Evolutionary conservation across 2,113 vertebrate species (phyloP), one percentile per base, ranked within the genome.

Genomic region (Tympanuchus pallidicinctus): DNA sequence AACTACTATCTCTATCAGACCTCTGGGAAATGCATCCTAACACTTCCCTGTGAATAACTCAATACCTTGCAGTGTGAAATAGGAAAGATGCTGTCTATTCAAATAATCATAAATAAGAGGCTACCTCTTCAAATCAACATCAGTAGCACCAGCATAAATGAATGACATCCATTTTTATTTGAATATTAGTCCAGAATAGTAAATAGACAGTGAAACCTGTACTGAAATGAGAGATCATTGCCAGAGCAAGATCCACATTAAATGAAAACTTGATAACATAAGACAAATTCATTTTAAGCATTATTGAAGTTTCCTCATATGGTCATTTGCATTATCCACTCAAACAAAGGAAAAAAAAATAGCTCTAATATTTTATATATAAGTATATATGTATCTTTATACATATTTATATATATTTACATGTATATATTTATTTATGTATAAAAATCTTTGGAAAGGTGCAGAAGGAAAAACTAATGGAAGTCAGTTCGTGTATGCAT

Each of bases 91-190:
- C 10, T 72, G 1, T 17, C 16, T 50, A 10, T 52, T 77, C 47
- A 42, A 8, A 6, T 28, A 5, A 59, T 11, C 0, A 2, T 11
- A 45, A 64, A 54, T 1, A 2, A 15, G 13, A 69, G 32, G 47
- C 47, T 66, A 10, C 5, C 30, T 43, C 13, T 36, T 78, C 40
- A 34, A 10, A 60, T 34, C 30, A 75, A 9, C 11, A 78, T 20
- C 48, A 27, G 36, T 9, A 82, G 11, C 21, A 71, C 1, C 40
- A 42, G 17, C 54, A 6, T 36, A 54, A 10, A 25, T 21, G 16
- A 86, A 54, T 38, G 12, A 45, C 11, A 20, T 50, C 8, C 4
- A 9, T 20, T 88, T 88, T 45, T 63, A n/a, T 42, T 45, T 34
- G 40, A 57, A 5, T 63, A 57, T 54, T 80, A 38, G 67, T 30